Percentiles rank a stretch among this genome's conserved stretches.
phyloP scores from a whole-genome alignment of 2,113 vertebrate genomes.

The Microcebus tavaratra region DNA sequence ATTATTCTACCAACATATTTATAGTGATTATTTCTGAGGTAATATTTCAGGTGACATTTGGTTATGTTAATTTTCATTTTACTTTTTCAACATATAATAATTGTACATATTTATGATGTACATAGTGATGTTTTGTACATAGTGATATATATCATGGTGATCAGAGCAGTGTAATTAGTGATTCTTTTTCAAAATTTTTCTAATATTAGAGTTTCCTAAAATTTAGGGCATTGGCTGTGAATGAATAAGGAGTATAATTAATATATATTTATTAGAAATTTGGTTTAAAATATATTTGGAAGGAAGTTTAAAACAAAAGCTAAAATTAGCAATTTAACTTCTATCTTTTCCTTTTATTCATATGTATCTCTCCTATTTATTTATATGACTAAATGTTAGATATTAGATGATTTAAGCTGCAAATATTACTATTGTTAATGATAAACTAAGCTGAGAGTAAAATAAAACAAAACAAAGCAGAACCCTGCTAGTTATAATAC shows the following conservation, averaged over 20 bases:
- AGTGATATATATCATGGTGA: too few relatives aligned
- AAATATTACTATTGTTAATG: background rate
- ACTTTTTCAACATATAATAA: too few relatives aligned
- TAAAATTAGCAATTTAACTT: background rate
- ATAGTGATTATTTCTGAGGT: background rate
- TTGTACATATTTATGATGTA: too few relatives aligned
- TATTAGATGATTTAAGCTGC: background rate
- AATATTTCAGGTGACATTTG: background rate
- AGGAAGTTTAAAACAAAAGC: background rate
- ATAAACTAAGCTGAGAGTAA: background rate
- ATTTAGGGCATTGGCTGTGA: background rate
- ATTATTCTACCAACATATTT: background rate
- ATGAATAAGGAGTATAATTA: background rate
- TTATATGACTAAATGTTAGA: background rate
- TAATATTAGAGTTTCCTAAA: background rate
- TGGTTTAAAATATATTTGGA: background rate
- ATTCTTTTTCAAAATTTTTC: background rate
- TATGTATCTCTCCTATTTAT: background rate
- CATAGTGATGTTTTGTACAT: too few relatives aligned
- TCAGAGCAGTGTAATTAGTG: background rate
- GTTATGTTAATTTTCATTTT: too few relatives aligned
- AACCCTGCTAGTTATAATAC: background rate
- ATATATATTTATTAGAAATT: background rate
- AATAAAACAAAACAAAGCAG: background rate
- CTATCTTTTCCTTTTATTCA: background rate